These are phyloP conservation scores for Nematopogon swammerdamellus DNA, from an alignment of 2,888 invertebrate species.

Conservation along the genomic window DNA sequence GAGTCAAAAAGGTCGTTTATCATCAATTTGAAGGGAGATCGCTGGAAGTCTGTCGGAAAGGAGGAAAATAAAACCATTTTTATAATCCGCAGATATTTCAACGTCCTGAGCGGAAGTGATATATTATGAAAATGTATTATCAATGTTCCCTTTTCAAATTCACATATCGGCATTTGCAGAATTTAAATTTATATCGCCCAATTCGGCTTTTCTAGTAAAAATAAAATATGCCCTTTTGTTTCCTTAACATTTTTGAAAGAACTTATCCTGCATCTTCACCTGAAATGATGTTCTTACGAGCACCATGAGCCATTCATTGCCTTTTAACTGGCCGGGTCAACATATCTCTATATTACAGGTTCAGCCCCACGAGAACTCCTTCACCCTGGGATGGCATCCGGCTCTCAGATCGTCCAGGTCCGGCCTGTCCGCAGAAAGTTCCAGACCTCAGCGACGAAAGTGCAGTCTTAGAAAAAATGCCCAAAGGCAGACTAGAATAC, in stretches of 20 bases:
- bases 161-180: no score
- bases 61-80: not conserved
- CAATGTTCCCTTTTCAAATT: not conserved
- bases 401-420: slow-evolving; percentile 74
- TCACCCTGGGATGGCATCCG: slow-evolving; percentile 89
- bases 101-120: not conserved
- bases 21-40: not conserved
- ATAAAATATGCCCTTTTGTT: no score
- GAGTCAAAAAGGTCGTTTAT: not conserved
- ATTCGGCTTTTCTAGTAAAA: no score
- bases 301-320: no score
- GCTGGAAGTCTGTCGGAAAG: not conserved
- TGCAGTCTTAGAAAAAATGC: slow-evolving; percentile 80
- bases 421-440: slow-evolving; percentile 89
- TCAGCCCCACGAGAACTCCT: slow-evolving; percentile 91
- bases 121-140: not conserved
- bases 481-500: slow-evolving; percentile 86
- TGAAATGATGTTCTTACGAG: no score
- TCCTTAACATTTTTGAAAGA: no score
- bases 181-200: no score
- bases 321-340: no score
- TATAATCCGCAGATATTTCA: not conserved
- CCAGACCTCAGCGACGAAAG: slow-evolving; percentile 82
- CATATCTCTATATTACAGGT: slow-evolving; percentile 62
- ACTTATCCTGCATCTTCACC: no score